These are phyloP conservation scores for Horisme vitalbata DNA, from an alignment of 2,888 invertebrate genomes.

Conservation along the genomic window DNA sequence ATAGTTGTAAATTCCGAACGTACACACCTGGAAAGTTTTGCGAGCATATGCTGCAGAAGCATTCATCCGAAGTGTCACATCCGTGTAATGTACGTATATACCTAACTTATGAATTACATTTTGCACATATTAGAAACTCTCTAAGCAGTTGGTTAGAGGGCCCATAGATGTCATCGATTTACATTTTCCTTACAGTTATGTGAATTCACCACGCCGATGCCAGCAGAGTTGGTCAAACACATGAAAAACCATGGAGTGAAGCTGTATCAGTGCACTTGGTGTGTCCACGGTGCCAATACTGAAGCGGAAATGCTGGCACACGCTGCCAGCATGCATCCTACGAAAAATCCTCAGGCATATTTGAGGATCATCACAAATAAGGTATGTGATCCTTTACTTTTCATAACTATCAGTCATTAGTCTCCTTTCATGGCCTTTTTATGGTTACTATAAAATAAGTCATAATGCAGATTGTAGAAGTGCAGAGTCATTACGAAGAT, in stretches of 20 bases:
- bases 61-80: conserved; percentile 40
- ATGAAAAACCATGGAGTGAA: conserved; percentile 65
- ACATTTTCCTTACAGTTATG: conserved; percentile 53
- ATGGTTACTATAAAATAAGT: too few species aligned
- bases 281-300: conserved; percentile 62
- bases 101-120: not conserved
- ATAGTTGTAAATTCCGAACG: conserved; percentile 60
- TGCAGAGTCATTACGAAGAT: too few species aligned
- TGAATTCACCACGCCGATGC: conserved; percentile 34
- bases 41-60: conserved; percentile 58
- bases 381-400: conserved; percentile 2
- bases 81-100: conserved; percentile 57
- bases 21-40: conserved; percentile 61
- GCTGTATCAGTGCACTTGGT: conserved; percentile 72
- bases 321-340: conserved; percentile 65
- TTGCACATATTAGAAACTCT: too few species aligned
- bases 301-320: conserved; percentile 62
- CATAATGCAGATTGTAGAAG: too few species aligned
- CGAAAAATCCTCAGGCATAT: conserved; percentile 65
- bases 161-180: too few species aligned
- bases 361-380: conserved; percentile 58
- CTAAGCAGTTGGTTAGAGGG: too few species aligned
- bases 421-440: too few species aligned
- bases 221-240: conserved; percentile 57
- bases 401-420: too few species aligned